A percentile compares a stretch with the other conserved stretches of the same genome.
Evolutionary conservation across 2,797 vertebrate species (phyloP).

Genomic region (Gallinago solitaria): DNA sequence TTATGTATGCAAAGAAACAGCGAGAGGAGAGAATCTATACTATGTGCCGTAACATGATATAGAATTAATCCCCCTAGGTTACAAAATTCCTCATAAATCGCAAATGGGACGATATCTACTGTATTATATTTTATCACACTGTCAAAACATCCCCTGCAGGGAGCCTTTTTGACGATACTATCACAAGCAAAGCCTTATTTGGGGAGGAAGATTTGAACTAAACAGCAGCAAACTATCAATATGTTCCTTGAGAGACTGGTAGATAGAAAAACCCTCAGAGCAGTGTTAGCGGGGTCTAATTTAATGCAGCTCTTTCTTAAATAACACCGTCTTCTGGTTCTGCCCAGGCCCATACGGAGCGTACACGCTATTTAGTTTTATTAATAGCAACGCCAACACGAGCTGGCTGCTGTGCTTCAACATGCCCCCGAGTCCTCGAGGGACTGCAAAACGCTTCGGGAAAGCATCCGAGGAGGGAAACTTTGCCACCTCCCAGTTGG

Average conservation of each 20-base stretch:
- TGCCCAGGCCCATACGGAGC: neutral
- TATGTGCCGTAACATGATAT: neutral
- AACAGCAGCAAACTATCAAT: constrained; percentile 7
- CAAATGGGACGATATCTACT: neutral
- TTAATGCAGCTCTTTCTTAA: neutral
- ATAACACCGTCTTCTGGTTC: neutral
- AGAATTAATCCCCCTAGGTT: constrained; percentile 53
- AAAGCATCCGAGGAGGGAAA: neutral
- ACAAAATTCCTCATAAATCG: constrained; percentile 35
- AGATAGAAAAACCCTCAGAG: neutral
- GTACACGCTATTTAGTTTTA: neutral
- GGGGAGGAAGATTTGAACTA: neutral
- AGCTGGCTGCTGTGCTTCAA: neutral
- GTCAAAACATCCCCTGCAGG: constrained; percentile 71
- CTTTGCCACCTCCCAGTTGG: neutral
- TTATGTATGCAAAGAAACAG: constrained; percentile 27
- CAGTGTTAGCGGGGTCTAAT: neutral
- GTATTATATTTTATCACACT: constrained; percentile 51
- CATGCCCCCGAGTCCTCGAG: neutral
- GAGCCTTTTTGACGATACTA: constrained; percentile 38
- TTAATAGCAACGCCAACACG: neutral
- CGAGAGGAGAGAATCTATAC: neutral
- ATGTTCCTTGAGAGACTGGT: neutral
- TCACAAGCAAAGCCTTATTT: neutral
- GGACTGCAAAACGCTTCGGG: neutral